Base-by-base conservation (phyloP, 2,888 invertebrate species). In the Platypus cylindrus region DNA sequence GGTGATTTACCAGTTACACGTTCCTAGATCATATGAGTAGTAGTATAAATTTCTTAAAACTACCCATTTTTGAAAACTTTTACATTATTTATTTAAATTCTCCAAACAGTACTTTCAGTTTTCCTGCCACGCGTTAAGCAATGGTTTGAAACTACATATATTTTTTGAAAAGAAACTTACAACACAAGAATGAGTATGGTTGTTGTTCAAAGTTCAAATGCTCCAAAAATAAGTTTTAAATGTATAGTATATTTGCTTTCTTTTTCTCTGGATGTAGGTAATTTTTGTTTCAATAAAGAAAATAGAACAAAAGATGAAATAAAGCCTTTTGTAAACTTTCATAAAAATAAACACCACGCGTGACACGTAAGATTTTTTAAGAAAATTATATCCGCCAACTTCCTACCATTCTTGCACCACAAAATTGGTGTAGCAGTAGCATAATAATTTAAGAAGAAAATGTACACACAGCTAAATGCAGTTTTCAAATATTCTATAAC, bases 201-300 rank as follows among this genome's bases (percentile, higher is more conserved):
- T 32, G 28, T 37, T 37, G 33, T 37, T 37, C 23, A 24, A 33
- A 33, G 33, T 33, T 33, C 27, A 26, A 33, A 33, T 27, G 27
- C 18, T 27, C 18, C 18, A 33, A 33, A 16, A 14, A 27, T 33
- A 20, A 24, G 24, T 17, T 20, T 9, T 16, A 18, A 13, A 28
- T 32, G 23, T 33, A 32, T 8, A 5, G 25, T 25, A 5, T 25
- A n/a, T 12, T 25, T 25, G 5, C 25, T 25, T 25, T 25, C 25
- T 25, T 11, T 25, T 25, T 25, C 5, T 25, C 5, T 12, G 25
- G 5, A 25, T 11, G 25, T 11, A 25, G 7, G 7, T 7, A 20
- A 20, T 7, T 20, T 20, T 7, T 20, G 26, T 31, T 26, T 30
- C 26, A 24, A 4, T 17, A 23, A 17, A 24, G 23, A 16, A 30